Evolutionary conservation across 2,888 invertebrate genomes (phyloP).

Genomic region (Limnephilus marmoratus): DNA sequence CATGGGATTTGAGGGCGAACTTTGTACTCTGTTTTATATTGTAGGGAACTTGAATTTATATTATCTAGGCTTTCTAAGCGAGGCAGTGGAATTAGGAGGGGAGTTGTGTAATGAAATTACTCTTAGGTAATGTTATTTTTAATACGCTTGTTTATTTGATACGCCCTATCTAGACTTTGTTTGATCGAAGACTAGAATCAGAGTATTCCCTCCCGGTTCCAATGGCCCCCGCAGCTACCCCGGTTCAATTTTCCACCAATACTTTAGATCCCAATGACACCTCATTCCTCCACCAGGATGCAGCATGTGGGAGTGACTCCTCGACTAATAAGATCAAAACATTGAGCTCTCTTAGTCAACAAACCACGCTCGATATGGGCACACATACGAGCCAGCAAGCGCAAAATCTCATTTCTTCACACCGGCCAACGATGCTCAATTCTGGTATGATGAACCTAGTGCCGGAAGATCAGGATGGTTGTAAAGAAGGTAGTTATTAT

Average conservation of each 20-base stretch:
- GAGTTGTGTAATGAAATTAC: no score
- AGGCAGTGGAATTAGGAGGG: no score
- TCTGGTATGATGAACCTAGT: slow-evolving; percentile 79
- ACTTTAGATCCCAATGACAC: slow-evolving; percentile 70
- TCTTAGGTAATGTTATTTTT: no score
- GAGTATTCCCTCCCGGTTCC: slow-evolving; percentile 73
- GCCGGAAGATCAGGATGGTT: slow-evolving; percentile 71
- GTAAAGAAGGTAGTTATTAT: slow-evolving; percentile 63
- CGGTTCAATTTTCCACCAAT: slow-evolving; percentile 73
- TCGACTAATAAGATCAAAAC: slow-evolving; percentile 81
- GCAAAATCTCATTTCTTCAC: neutral
- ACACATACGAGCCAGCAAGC: slow-evolving; percentile 80
- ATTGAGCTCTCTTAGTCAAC: slow-evolving; percentile 83
- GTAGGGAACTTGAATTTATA: no score
- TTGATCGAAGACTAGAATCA: slow-evolving; percentile 49
- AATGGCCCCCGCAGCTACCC: slow-evolving; percentile 73
- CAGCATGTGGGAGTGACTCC: slow-evolving; percentile 44
- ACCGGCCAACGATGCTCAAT: slow-evolving; percentile 79
- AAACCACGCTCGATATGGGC: slow-evolving; percentile 85
- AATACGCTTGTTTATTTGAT: no score
- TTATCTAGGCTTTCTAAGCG: no score
- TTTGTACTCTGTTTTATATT: no score
- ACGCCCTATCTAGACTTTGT: no score
- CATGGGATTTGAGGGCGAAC: no score
- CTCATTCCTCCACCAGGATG: slow-evolving; percentile 43